Conservation (phyloP, 2,888 invertebrate genomes). For the Alentia gelatinosa region DNA sequence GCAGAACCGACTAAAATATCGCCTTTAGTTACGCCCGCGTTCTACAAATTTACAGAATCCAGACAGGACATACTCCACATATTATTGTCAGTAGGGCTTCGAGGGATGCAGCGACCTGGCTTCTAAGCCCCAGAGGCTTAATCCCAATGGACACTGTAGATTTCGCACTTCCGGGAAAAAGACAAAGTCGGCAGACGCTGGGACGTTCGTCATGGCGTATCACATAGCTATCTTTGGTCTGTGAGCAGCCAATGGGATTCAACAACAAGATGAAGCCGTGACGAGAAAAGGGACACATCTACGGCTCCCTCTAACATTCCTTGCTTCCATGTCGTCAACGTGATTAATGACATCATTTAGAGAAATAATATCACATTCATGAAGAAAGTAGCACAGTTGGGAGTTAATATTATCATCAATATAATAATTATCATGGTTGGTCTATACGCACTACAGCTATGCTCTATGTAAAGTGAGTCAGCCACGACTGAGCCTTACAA, state of each 20-base stretch:
- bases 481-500: no score
- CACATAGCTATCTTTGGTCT: not conserved
- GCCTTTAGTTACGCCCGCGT: not conserved
- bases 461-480: no score
- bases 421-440: no score
- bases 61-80: not conserved
- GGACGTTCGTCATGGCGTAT: not conserved
- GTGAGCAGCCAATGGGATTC: not conserved
- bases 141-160: not conserved
- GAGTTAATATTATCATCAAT: not conserved
- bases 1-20: not conserved
- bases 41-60: not conserved
- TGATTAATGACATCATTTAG: not conserved
- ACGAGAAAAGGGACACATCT: not conserved
- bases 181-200: not conserved
- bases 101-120: not conserved
- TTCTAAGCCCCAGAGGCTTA: not conserved
- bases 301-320: not conserved
- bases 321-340: not conserved
- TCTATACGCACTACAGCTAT: no score
- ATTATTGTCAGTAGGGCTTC: not conserved
- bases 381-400: not conserved
- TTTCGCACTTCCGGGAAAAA: not conserved
- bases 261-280: not conserved
- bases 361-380: not conserved